phyloP scores from a whole-genome alignment of 2,797 vertebrate genomes.

The Holocentrus rufus region DNA sequence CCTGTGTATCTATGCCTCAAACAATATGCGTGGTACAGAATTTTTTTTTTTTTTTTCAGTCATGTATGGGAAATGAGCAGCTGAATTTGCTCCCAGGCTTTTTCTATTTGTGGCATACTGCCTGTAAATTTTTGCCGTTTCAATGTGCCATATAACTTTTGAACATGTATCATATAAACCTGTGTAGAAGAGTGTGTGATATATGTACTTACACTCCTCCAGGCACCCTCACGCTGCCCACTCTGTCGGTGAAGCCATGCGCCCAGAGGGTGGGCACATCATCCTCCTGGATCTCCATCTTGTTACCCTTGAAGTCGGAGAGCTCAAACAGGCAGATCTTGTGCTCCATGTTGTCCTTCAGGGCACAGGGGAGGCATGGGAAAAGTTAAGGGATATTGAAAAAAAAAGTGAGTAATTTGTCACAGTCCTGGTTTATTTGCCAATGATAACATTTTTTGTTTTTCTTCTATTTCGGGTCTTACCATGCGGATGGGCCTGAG shows the following conservation, averaged over 20 bases:
- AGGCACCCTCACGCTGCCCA: slow-evolving; percentile 94
- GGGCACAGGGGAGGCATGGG: not conserved
- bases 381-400: not conserved
- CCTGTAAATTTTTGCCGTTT: not conserved
- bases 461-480: slow-evolving; percentile 39
- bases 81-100: slow-evolving; percentile 5
- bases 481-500: slow-evolving; percentile 94
- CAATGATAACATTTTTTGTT: not conserved
- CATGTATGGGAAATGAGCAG: not conserved
- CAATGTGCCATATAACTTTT: not conserved
- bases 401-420: not conserved
- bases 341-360: slow-evolving; percentile 91
- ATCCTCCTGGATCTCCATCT: slow-evolving; percentile 94
- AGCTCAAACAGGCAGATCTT: slow-evolving; percentile 94
- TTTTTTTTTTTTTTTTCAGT: not conserved
- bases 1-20: not conserved
- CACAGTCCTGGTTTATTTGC: not conserved
- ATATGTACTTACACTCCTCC: slow-evolving; percentile 90
- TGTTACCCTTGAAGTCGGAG: slow-evolving; percentile 95
- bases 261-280: slow-evolving; percentile 95
- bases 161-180: not conserved
- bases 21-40: slow-evolving; percentile 22
- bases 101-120: not conserved
- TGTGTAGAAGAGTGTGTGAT: not conserved
- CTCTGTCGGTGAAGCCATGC: slow-evolving; percentile 92